Percentiles rank a stretch among this genome's conserved stretches.
Evolutionary conservation across 1,140 invertebrate genomes (phyloP).

Genomic region (Micrasema longulum): DNA sequence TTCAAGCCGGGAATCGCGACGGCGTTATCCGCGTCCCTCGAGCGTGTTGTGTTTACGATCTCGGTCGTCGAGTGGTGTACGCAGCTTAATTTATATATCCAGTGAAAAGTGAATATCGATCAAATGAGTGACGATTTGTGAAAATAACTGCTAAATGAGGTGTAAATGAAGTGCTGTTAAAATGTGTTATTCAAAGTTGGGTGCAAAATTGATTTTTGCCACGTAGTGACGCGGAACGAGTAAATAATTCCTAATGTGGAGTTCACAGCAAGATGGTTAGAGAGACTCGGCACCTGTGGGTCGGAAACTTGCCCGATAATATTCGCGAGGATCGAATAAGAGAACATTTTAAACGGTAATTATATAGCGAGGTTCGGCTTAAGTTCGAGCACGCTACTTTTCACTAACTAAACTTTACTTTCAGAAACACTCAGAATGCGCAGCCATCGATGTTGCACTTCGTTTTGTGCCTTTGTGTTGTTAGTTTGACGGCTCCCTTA

Average conservation of each 20-base stretch:
- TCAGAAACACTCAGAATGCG: too few relatives aligned
- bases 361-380: slow-evolving; percentile 37
- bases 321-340: slow-evolving; percentile 94
- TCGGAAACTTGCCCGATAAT: slow-evolving; percentile 99
- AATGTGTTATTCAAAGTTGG: slow-evolving; percentile 66
- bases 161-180: slow-evolving; percentile 64
- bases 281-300: slow-evolving; percentile 99
- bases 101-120: slow-evolving; percentile 66
- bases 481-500: too few relatives aligned
- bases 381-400: slow-evolving; percentile 34
- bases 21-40: slow-evolving; percentile 66
- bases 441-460: too few relatives aligned
- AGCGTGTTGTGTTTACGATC: slow-evolving; percentile 68
- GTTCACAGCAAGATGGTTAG: slow-evolving; percentile 93
- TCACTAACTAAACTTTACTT: slow-evolving; percentile 11
- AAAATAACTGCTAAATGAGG: slow-evolving; percentile 61
- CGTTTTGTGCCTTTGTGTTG: too few relatives aligned
- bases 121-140: slow-evolving; percentile 62
- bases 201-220: slow-evolving; percentile 70
- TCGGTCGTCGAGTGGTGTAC: slow-evolving; percentile 64
- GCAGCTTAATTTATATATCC: slow-evolving; percentile 66
- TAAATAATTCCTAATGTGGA: slow-evolving; percentile 69
- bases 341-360: slow-evolving; percentile 97
- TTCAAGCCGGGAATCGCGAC: slow-evolving; percentile 68
- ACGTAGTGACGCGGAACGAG: slow-evolving; percentile 58